These are phyloP conservation scores for Ophthalmolycus amberensis DNA, from an alignment of 2,113 vertebrate genomes.

Conservation along the genomic window DNA sequence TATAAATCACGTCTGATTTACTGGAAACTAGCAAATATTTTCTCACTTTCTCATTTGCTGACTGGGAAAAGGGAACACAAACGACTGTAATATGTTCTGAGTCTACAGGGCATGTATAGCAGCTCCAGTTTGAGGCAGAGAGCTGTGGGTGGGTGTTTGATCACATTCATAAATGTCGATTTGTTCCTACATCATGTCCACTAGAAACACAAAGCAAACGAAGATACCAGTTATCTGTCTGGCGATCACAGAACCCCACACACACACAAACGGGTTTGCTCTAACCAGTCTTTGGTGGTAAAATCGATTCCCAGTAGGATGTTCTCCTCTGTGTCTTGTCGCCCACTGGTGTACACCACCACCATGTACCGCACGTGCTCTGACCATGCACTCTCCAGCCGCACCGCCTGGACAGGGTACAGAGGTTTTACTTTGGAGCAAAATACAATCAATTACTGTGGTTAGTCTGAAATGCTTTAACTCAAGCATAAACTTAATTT, in stretches of 20 bases:
- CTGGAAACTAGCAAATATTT: neutral
- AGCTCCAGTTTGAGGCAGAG: neutral
- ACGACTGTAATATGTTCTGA: neutral
- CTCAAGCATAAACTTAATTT: neutral
- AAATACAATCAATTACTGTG: slow-evolving; percentile 3
- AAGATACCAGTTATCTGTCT: neutral
- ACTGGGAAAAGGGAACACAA: neutral
- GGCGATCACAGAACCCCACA: neutral
- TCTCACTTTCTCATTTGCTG: neutral
- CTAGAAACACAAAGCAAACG: neutral
- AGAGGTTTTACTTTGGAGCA: slow-evolving; percentile 1
- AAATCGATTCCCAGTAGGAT: slow-evolving; percentile 97
- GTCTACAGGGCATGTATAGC: neutral
- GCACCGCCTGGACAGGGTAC: slow-evolving; percentile 87
- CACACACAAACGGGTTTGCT: neutral
- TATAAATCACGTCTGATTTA: neutral
- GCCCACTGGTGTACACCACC: slow-evolving; percentile 94
- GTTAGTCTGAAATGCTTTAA: neutral
- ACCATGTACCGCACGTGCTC: slow-evolving; percentile 98
- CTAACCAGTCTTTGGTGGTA: slow-evolving; percentile 94
- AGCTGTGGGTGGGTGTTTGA: neutral
- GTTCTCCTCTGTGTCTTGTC: slow-evolving; percentile 97
- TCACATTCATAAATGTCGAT: neutral
- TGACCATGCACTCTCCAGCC: slow-evolving; percentile 93
- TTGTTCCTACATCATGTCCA: neutral